Evolutionary conservation across 2,888 invertebrate genomes (phyloP).

Genomic region (Anorthoa munda): DNA sequence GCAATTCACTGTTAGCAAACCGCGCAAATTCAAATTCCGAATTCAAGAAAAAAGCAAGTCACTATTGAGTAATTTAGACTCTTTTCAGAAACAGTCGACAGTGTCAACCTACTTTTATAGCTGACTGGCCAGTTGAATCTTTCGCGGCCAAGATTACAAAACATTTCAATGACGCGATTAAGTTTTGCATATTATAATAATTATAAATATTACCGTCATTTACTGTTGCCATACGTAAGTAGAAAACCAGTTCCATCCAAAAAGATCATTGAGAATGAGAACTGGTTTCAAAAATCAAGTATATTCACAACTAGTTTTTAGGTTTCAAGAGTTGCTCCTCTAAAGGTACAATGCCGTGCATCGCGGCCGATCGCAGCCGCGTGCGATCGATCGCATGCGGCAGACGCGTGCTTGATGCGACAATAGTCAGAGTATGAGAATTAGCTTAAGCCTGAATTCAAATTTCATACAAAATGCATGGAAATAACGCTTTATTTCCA

Average conservation of each 20-base stretch:
- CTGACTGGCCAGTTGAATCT: slow-evolving; percentile 3
- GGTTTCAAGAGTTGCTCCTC: slow-evolving; percentile 2
- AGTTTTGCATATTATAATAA: not conserved
- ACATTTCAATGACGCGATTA: slow-evolving; percentile 15
- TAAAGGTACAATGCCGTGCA: no score
- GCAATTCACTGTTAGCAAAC: not conserved
- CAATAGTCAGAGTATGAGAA: no score
- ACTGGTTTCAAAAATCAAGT: slow-evolving; percentile 35
- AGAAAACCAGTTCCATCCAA: slow-evolving; percentile 23
- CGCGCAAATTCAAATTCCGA: not conserved
- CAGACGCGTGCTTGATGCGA: no score
- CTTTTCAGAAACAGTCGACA: no score
- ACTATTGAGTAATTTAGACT: no score
- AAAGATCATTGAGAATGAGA: slow-evolving; percentile 28
- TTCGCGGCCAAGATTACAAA: slow-evolving; percentile 10
- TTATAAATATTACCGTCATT: slow-evolving; percentile 16
- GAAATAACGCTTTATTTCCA: no score
- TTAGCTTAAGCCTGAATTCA: no score
- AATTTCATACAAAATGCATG: no score
- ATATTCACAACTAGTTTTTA: slow-evolving; percentile 22
- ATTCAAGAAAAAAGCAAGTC: no score
- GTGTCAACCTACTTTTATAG: slow-evolving; percentile 2
- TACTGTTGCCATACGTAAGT: slow-evolving; percentile 28
- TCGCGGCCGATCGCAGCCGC: no score
- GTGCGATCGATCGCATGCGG: no score